These are phyloP conservation scores for Molorchus minor DNA, from an alignment of 2,888 invertebrate genomes.

Conservation along the genomic window DNA sequence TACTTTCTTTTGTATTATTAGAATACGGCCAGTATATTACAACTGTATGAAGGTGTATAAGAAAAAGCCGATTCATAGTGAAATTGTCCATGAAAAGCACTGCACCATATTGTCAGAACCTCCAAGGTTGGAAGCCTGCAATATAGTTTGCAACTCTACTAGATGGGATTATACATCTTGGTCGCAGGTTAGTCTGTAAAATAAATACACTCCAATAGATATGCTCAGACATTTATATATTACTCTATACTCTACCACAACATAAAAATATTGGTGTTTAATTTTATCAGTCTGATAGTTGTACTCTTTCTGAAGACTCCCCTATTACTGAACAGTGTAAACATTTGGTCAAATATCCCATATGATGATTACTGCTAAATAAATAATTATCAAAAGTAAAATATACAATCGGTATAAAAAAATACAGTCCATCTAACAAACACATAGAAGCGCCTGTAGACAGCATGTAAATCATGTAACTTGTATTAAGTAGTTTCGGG, in stretches of 20 bases:
- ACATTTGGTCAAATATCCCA: slow-evolving; percentile 15
- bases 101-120: slow-evolving; percentile 67
- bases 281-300: slow-evolving; percentile 40
- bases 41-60: slow-evolving; percentile 68
- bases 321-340: slow-evolving; percentile 15
- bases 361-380: too few relatives aligned
- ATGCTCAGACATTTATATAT: slow-evolving; percentile 19
- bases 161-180: slow-evolving; percentile 79
- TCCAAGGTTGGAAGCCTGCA: slow-evolving; percentile 65
- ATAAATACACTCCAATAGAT: slow-evolving; percentile 14
- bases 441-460: too few relatives aligned
- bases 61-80: slow-evolving; percentile 40
- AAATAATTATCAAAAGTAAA: too few relatives aligned
- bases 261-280: slow-evolving; percentile 39
- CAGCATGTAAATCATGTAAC: too few relatives aligned
- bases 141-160: slow-evolving; percentile 71
- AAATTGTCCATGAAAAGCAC: slow-evolving; percentile 57
- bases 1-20: slow-evolving; percentile 39
- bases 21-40: slow-evolving; percentile 65
- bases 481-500: too few relatives aligned
- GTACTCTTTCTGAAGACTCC: slow-evolving; percentile 26
- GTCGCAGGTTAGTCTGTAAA: slow-evolving; percentile 69
- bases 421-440: too few relatives aligned
- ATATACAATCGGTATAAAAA: too few relatives aligned
- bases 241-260: slow-evolving; percentile 3